Percentiles rank a stretch among this genome's conserved stretches.
Evolutionary conservation across 2,113 vertebrate species (phyloP).

Genomic region (Larimichthys polyactis): DNA sequence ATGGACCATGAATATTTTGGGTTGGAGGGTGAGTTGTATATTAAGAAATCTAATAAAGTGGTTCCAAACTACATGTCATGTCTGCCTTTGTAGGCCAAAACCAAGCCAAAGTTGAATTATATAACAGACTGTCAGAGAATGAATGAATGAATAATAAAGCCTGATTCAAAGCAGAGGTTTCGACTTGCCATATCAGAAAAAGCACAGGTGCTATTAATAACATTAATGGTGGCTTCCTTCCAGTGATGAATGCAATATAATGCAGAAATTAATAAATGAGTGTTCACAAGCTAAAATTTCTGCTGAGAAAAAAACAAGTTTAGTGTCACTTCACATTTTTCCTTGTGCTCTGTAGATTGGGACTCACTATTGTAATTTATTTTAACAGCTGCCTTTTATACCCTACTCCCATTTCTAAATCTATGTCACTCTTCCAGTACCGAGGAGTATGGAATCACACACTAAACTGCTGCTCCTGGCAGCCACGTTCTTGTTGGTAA

Average conservation of each 20-base stretch:
- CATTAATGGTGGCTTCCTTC: neutral
- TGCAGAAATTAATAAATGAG: neutral
- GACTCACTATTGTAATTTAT: neutral
- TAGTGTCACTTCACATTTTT: neutral
- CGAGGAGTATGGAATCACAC: conserved; percentile 70
- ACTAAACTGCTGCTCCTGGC: conserved; percentile 81
- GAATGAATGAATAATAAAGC: too few relatives aligned
- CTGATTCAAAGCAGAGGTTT: neutral
- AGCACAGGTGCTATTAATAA: neutral
- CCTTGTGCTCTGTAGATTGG: neutral
- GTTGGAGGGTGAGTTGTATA: conserved; percentile 80
- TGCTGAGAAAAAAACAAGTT: neutral
- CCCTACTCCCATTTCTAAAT: neutral
- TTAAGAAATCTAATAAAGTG: neutral
- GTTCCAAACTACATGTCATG: neutral
- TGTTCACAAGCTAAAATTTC: neutral
- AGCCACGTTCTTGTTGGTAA: conserved; percentile 83
- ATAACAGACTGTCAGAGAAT: too few relatives aligned
- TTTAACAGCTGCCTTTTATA: neutral
- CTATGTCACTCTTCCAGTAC: conserved; percentile 73
- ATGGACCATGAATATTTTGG: conserved; percentile 89
- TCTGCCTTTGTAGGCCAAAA: neutral
- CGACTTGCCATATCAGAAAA: neutral
- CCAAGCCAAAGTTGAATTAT: neutral
- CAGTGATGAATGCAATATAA: neutral